These are phyloP conservation scores for Pseudorhombus dupliciocellatus DNA, from an alignment of 2,113 vertebrate species.

Conservation along the genomic window DNA sequence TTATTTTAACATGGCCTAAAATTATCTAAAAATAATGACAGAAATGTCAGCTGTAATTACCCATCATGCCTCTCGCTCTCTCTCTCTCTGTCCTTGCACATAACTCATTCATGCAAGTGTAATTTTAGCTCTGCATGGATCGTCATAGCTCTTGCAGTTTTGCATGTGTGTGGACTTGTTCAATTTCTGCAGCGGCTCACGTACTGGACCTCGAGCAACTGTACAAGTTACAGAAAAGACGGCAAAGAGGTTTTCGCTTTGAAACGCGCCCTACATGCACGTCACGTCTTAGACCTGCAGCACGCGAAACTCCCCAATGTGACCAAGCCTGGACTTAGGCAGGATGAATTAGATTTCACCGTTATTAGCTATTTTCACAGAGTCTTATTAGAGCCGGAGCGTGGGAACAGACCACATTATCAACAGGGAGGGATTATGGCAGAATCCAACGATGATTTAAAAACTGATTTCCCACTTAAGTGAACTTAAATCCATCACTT, in stretches of 20 bases:
- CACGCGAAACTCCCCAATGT: neutral
- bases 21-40: conserved; percentile 42
- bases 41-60: conserved; percentile 48
- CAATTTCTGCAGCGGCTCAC: neutral
- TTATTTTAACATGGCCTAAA: conserved; percentile 23
- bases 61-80: conserved; percentile 14
- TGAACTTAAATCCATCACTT: no score
- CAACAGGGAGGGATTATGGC: neutral
- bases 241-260: no score
- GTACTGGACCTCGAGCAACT: neutral
- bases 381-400: neutral
- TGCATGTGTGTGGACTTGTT: neutral
- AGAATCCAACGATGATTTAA: neutral
- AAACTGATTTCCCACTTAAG: neutral
- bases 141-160: neutral
- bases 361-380: conserved; percentile 14
- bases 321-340: no score
- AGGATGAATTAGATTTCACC: conserved; percentile 20
- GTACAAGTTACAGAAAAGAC: neutral
- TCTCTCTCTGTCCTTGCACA: conserved; percentile 2
- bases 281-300: no score
- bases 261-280: neutral
- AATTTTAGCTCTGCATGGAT: conserved; percentile 18
- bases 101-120: conserved; percentile 18
- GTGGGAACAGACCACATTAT: neutral